Conservation (phyloP, 37 sponge, comb jelly and placozoan genomes). For the Diacarnus erythraeanus region DNA sequence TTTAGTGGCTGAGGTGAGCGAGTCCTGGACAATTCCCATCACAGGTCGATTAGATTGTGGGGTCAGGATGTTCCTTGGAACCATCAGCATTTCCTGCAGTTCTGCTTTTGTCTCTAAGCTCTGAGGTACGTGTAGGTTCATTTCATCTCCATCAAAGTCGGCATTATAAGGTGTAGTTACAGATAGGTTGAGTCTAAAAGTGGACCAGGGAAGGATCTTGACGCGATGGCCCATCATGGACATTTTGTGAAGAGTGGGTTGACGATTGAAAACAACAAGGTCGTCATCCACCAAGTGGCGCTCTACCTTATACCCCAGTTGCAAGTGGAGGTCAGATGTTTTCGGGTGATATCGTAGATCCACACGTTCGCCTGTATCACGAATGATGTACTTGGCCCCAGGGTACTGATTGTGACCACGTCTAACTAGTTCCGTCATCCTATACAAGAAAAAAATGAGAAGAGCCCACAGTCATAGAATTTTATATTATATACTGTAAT, state of each 20-base stretch:
- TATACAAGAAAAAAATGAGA: slow-evolving; percentile 11
- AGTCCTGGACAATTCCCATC: slow-evolving; percentile 99
- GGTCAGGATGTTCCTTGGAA: slow-evolving; percentile 88
- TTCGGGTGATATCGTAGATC: slow-evolving; percentile 96
- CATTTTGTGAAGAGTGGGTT: slow-evolving; percentile 99
- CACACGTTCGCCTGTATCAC: slow-evolving; percentile 96
- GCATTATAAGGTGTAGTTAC: slow-evolving; percentile 99
- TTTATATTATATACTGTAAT: background rate
- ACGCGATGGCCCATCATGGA: slow-evolving; percentile 99
- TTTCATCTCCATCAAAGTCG: slow-evolving; percentile 99
- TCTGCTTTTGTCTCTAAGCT: slow-evolving; percentile 96
- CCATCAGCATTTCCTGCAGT: slow-evolving; percentile 87
- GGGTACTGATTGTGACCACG: slow-evolving; percentile 96
- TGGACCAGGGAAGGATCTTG: slow-evolving; percentile 98
- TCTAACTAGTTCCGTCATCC: slow-evolving; percentile 88
- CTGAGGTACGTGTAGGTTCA: slow-evolving; percentile 99
- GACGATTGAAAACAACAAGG: slow-evolving; percentile 96
- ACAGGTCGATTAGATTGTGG: slow-evolving; percentile 99
- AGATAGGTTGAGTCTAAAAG: slow-evolving; percentile 97
- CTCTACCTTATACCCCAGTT: slow-evolving; percentile 94
- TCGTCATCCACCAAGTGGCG: slow-evolving; percentile 94
- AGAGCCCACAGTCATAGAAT: too few relatives aligned
- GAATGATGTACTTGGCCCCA: slow-evolving; percentile 99
- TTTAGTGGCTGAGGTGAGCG: slow-evolving; percentile 89
- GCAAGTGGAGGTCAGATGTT: slow-evolving; percentile 94